These are phyloP conservation scores for Lepidochrysops patricia DNA, from an alignment of 2,888 invertebrate genomes.

Conservation along the genomic window DNA sequence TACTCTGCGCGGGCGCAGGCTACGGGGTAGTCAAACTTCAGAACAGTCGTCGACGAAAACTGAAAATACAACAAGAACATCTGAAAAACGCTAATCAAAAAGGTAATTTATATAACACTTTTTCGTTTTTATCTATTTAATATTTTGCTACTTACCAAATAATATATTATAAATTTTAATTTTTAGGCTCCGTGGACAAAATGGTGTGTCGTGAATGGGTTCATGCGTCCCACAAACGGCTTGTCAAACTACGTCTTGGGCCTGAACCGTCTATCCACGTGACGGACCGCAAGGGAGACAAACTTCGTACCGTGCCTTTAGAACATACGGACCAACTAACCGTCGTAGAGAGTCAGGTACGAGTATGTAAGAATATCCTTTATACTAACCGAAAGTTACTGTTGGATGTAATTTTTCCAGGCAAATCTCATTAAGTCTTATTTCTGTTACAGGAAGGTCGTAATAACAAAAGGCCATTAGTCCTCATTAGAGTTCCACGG, in stretches of 20 bases:
- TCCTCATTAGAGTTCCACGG: slow-evolving; percentile 85
- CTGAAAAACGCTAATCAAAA: slow-evolving; percentile 64
- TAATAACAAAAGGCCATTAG: slow-evolving; percentile 85
- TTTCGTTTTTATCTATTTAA: not conserved
- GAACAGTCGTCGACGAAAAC: slow-evolving; percentile 84
- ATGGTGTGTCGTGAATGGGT: slow-evolving; percentile 96
- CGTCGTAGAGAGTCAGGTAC: slow-evolving; percentile 92
- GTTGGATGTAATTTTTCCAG: no score
- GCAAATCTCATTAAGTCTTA: not conserved
- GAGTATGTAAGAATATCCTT: slow-evolving; percentile 12
- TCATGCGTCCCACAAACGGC: slow-evolving; percentile 90
- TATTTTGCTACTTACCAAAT: no score
- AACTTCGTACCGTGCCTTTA: slow-evolving; percentile 86
- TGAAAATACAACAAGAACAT: slow-evolving; percentile 89
- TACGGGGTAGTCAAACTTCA: slow-evolving; percentile 94
- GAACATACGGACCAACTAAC: slow-evolving; percentile 84
- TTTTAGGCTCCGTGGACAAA: slow-evolving; percentile 84
- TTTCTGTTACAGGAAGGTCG: slow-evolving; percentile 67
- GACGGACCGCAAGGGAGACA: slow-evolving; percentile 93
- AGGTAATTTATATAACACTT: slow-evolving; percentile 47
- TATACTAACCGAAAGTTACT: no score
- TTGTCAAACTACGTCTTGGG: slow-evolving; percentile 92
- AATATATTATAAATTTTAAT: not conserved
- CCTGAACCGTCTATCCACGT: slow-evolving; percentile 91
- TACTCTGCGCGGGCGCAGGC: slow-evolving; percentile 92